These are phyloP conservation scores for Aplysia californica DNA, from an alignment of 1,140 invertebrate species.

Conservation along the genomic window DNA sequence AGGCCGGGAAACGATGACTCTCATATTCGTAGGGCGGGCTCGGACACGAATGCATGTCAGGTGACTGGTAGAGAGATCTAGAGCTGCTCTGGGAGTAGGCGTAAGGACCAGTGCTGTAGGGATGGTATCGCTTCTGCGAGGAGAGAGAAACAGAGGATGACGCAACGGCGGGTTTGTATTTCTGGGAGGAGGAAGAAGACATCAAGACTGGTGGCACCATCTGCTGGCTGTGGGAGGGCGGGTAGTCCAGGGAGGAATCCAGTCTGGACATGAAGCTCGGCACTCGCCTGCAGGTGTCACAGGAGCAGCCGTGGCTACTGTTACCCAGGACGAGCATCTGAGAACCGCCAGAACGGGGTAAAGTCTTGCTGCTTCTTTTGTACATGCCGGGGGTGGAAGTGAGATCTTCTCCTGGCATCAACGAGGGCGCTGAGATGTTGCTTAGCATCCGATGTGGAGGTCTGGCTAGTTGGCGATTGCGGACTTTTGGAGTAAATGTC, in stretches of 20 bases:
- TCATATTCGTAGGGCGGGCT: constrained; percentile 8
- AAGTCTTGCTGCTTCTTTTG: too few species aligned
- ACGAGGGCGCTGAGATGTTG: too few species aligned
- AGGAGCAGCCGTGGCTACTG: constrained; percentile 8
- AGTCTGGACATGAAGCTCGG: constrained; percentile 15
- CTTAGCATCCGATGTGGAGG: too few species aligned
- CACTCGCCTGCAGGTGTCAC: constrained; percentile 17
- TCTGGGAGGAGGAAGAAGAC: background rate
- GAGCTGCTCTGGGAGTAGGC: background rate
- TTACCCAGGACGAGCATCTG: constrained; percentile 14
- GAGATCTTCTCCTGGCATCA: too few species aligned
- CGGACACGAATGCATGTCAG: background rate
- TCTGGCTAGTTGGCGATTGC: too few species aligned
- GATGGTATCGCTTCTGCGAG: constrained; percentile 1
- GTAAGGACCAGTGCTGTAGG: constrained; percentile 6
- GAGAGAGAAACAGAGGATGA: background rate
- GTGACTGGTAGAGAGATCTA: background rate
- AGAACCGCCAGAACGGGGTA: too few species aligned
- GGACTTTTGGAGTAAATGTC: too few species aligned
- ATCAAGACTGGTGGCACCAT: constrained; percentile 1
- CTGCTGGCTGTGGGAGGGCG: constrained; percentile 5
- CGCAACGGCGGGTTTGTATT: background rate
- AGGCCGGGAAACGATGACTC: background rate
- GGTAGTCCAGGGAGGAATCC: constrained; percentile 18
- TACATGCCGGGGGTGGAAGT: too few species aligned